Evolutionary conservation across 1,140 invertebrate genomes (phyloP), one percentile per base, ranked within the genome.

Genomic region (Pectinophora gossypiella): DNA sequence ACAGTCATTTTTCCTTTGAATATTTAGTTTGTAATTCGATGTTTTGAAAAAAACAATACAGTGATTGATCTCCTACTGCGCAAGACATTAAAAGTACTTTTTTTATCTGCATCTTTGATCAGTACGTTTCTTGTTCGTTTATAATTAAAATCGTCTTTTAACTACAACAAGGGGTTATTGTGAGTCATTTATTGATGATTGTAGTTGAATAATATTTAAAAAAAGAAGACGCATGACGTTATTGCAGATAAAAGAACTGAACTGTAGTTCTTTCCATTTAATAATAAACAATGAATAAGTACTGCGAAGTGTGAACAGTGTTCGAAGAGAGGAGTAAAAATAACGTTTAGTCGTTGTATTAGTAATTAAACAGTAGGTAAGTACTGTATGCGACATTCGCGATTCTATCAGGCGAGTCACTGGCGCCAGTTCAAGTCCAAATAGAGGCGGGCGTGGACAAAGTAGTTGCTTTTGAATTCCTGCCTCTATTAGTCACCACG

Each of bases 401-500:
- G 27, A 32, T 32, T 12, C 27, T 2, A 32, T 32, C 6, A 13
- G 43, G 45, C 58, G 43, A 61, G 67, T 76, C 71, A 75, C 47
- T 64, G 76, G 71, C 76, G 76, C 73, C 73, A 64, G 53, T 64
- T 56, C 27, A 32, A 32, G 27, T 32, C 27, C 27, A 32, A 32
- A 32, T 32, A 32, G n/a, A 32, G 27, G 27, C 9, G n/a, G 27
- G 27, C 27, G 27, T 10, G 22, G 61, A 55, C 50, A 48, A 63
- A 53, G 53, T 43, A 59, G 59, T 66, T 53, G 68, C 59, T 67
- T 68, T 65, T 50, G 61, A 73, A 80, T 76, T 71, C 72, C 62
- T 68, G 35, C 13, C 45, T 48, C 54, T 71, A 71, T 80, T 76
- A 80, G 64, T 77, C 74, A 80, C 62, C 56, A 51, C 49, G 44